These are phyloP conservation scores for Elymnias hypermnestra DNA, from an alignment of 1,140 invertebrate genomes.

Conservation along the genomic window DNA sequence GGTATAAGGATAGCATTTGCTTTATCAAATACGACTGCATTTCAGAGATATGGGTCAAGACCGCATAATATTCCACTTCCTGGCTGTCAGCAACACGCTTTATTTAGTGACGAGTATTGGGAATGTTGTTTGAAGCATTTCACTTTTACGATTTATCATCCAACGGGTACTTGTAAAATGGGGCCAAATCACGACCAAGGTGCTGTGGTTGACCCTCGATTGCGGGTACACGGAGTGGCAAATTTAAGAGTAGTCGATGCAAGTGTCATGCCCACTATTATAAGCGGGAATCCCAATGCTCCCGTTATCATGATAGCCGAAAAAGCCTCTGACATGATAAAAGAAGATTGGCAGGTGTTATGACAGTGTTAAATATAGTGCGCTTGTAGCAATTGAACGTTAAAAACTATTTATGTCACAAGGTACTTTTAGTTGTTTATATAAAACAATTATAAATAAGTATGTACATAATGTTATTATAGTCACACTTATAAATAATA, in stretches of 20 bases:
- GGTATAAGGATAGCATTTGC: constrained; percentile 89
- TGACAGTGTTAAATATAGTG: constrained; percentile 49
- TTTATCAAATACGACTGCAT: constrained; percentile 86
- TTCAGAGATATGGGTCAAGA: constrained; percentile 87
- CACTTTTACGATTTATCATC: constrained; percentile 92
- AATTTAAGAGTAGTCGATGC: constrained; percentile 86
- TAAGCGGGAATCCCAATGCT: constrained; percentile 89
- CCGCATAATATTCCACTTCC: constrained; percentile 88
- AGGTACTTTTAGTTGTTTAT: constrained; percentile 52
- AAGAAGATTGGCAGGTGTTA: constrained; percentile 82
- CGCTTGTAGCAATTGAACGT: constrained; percentile 34
- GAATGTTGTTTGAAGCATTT: constrained; percentile 88
- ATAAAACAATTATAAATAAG: constrained; percentile 41
- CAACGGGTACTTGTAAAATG: constrained; percentile 91
- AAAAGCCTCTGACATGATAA: constrained; percentile 88
- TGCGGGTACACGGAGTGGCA: constrained; percentile 84
- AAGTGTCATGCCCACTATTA: constrained; percentile 87
- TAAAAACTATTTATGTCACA: constrained; percentile 46
- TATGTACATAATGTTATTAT: constrained; percentile 37
- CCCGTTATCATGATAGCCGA: constrained; percentile 88
- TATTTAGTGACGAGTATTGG: constrained; percentile 91
- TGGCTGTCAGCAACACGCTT: constrained; percentile 82
- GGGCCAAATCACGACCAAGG: constrained; percentile 84
- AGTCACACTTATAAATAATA: constrained; percentile 23
- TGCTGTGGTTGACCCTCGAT: constrained; percentile 88